Evolutionary conservation across 1,140 invertebrate genomes (phyloP), one percentile per base, ranked within the genome.

Genomic region (Notospermus geniculatus): DNA sequence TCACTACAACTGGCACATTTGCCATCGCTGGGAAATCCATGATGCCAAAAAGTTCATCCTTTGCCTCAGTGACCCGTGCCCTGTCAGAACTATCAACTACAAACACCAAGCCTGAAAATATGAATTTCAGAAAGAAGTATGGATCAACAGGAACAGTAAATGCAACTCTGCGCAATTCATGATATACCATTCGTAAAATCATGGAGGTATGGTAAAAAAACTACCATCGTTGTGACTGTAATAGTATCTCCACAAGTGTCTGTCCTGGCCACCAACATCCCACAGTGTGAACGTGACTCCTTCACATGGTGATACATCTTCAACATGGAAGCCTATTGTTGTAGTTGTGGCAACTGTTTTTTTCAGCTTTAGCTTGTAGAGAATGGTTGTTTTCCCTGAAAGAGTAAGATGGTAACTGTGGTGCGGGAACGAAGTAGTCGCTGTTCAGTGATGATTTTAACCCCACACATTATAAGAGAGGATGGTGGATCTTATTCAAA

Each of bases 331-430:
- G 2, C 77, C 78, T 25, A 79, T 77, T 1, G 77, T 83, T 11
- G 80, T 82, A 41, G 80, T 79, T 1, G 78, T 78, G 22, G 53
- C 57, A 7, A 81, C 72, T 23, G 64, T 69, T 56, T 82, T 76
- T 46, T 95, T 95, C 87, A 98, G 88, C 88, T 98, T 98, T 80
- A 98, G 88, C 89, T 98, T 98, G 87, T 98, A 98, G 84, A 98
- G 87, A 84, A 98, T 97, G 83, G 95, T 98, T 11, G 78, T 80
- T 57, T 80, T 80, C 4, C 77, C 76, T 75, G 59, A 1, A 63
- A 65, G 41, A 53, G 46, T 58, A 41, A 45, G 32, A 36, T 36
- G 32, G 32, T 7, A 36, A n/a, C n/a, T n/a, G 32, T 4, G 32
- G 15, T 36, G 4, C 4, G 32, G 4, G 32, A 15, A 7, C 15